Conservation (phyloP, 2,888 invertebrate genomes). For the Lysandra coridon region DNA sequence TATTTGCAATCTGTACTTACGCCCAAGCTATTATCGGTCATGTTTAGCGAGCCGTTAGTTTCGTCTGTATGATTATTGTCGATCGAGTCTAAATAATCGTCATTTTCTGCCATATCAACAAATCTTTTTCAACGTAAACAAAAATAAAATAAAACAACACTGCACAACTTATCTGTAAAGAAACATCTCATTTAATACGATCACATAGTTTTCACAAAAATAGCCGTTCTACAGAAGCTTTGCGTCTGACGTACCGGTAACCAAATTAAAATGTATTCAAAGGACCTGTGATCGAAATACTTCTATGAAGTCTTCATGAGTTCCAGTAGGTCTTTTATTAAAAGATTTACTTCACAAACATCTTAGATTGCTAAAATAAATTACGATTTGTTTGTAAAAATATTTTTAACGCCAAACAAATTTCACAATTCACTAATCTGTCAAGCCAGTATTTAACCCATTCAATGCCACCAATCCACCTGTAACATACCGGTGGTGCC, state of each 20-base stretch:
- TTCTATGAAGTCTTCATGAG: conserved; percentile 36
- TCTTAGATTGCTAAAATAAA: conserved; percentile 58
- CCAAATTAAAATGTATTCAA: conserved; percentile 54
- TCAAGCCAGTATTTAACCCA: conserved; percentile 26
- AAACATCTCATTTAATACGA: conserved; percentile 35
- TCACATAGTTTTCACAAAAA: conserved; percentile 41
- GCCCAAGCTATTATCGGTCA: conserved; percentile 75
- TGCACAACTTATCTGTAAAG: conserved; percentile 53
- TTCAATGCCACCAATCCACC: too few relatives aligned
- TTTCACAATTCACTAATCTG: conserved; percentile 38
- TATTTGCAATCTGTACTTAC: conserved; percentile 53
- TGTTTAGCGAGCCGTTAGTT: conserved; percentile 80
- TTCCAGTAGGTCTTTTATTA: neutral
- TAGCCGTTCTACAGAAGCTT: conserved; percentile 50
- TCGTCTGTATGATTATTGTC: conserved; percentile 81
- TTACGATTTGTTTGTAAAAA: conserved; percentile 60
- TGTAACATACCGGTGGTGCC: too few relatives aligned
- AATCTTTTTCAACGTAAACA: conserved; percentile 41
- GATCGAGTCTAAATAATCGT: conserved; percentile 76
- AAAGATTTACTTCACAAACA: conserved; percentile 47
- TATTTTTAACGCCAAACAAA: conserved; percentile 52
- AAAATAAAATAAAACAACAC: conserved; percentile 48
- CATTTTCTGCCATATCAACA: conserved; percentile 75
- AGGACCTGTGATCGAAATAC: conserved; percentile 68
- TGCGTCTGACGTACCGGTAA: conserved; percentile 73